phyloP scores from a whole-genome alignment of 1,140 invertebrate genomes.

The Drosophila sp. region DNA sequence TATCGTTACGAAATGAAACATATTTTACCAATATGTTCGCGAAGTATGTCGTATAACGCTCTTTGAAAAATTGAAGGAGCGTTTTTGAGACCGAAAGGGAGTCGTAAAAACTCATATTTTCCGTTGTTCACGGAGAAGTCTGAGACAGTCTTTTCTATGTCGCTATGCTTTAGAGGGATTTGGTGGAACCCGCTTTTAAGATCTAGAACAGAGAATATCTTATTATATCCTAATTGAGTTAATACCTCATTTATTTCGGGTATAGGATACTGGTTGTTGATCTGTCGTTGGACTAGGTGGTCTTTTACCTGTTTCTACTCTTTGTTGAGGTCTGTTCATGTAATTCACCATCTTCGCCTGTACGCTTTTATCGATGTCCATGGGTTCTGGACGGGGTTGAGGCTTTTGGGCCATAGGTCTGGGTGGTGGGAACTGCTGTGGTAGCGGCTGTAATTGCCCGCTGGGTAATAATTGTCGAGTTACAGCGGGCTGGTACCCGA shows the following conservation, averaged over 20 bases:
- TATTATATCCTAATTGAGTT: constrained; percentile 13
- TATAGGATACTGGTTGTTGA: constrained; percentile 5
- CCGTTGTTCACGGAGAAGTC: constrained; percentile 71
- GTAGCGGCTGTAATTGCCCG: no score
- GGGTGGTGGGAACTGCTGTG: neutral
- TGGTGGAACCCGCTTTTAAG: constrained; percentile 15
- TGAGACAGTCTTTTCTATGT: constrained; percentile 26
- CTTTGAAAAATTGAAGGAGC: constrained; percentile 84
- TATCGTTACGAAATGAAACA: constrained; percentile 45
- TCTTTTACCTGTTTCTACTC: constrained; percentile 18
- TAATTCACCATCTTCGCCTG: constrained; percentile 27
- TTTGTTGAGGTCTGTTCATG: constrained; percentile 27
- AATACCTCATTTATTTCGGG: constrained; percentile 15
- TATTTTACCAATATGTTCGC: constrained; percentile 38
- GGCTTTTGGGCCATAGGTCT: neutral
- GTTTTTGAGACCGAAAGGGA: constrained; percentile 84
- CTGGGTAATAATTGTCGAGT: no score
- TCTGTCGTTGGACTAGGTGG: neutral
- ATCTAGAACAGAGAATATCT: neutral
- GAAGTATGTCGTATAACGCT: constrained; percentile 79
- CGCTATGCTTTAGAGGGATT: constrained; percentile 44
- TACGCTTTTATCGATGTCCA: constrained; percentile 31
- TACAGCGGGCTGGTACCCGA: no score
- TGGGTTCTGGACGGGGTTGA: constrained; percentile 18
- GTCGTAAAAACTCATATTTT: constrained; percentile 10